Percentiles rank a stretch among this genome's conserved stretches.
phyloP scores from a whole-genome alignment of 2,888 invertebrate species.

The Dione vanillae region DNA sequence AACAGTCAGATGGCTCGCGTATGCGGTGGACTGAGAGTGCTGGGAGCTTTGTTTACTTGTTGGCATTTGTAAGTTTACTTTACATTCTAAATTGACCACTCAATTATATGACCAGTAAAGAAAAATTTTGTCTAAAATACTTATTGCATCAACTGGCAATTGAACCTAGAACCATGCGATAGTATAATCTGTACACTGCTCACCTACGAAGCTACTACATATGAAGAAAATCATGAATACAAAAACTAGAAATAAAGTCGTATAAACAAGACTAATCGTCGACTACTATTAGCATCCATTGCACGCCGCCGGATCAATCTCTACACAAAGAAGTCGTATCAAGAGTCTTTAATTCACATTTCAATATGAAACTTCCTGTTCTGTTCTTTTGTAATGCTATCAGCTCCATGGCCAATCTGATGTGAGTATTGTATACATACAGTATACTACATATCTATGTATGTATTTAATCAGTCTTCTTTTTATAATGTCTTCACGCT shows the following conservation, averaged over 20 bases:
- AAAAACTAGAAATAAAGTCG: not conserved
- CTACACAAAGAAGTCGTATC: slow-evolving; percentile 14
- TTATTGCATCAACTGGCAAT: no score
- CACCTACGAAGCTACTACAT: no score
- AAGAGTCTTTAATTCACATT: slow-evolving; percentile 23
- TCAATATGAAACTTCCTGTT: slow-evolving; percentile 35
- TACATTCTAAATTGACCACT: no score
- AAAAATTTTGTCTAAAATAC: no score
- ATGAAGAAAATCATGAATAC: not conserved
- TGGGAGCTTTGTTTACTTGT: not conserved
- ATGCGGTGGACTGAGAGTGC: not conserved
- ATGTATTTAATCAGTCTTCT: not conserved
- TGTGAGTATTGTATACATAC: slow-evolving; percentile 11
- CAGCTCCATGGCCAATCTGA: slow-evolving; percentile 10
- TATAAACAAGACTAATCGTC: not conserved
- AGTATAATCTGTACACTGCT: no score
- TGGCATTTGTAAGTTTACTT: no score
- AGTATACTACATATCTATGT: not conserved
- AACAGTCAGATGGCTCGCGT: slow-evolving; percentile 6
- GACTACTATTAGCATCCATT: slow-evolving; percentile 3
- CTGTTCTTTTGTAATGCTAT: slow-evolving; percentile 20
- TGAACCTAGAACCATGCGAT: no score
- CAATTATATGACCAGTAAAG: no score
- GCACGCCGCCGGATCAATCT: slow-evolving; percentile 24
- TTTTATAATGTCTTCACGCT: no score